A percentile compares a stretch with the other conserved stretches of the same genome.
phyloP scores from a whole-genome alignment of 2,113 vertebrate genomes.

The Cacatua alba region DNA sequence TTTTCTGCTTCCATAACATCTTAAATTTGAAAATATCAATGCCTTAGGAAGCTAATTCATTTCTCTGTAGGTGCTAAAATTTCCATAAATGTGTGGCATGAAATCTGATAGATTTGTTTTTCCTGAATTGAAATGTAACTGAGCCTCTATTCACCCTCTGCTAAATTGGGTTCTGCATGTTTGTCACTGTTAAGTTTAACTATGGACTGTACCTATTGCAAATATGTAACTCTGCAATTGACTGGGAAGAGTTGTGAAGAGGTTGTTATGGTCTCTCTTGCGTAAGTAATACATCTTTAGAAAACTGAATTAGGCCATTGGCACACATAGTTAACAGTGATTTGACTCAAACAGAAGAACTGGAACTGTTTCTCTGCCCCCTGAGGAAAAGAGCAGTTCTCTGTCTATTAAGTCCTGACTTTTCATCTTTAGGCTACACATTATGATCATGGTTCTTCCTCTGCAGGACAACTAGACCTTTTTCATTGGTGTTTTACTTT shows the following conservation, averaged over 20 bases:
- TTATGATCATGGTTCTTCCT: not conserved
- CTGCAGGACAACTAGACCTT: not conserved
- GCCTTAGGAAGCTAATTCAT: not conserved
- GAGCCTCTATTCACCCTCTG: not conserved
- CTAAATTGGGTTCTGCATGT: not conserved
- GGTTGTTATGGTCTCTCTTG: slow-evolving; percentile 36
- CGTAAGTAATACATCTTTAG: slow-evolving; percentile 56
- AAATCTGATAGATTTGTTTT: slow-evolving; percentile 6
- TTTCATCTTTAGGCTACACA: not conserved
- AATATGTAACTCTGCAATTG: not conserved
- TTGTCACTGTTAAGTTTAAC: not conserved
- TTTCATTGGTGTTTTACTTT: not conserved
- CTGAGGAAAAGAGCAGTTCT: not conserved
- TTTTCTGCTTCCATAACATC: not conserved
- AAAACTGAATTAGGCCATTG: slow-evolving; percentile 64
- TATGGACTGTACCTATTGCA: not conserved
- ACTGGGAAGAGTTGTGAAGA: not conserved
- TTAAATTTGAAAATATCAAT: not conserved
- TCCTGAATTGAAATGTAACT: not conserved
- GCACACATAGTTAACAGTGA: slow-evolving; percentile 22
- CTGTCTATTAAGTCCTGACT: not conserved
- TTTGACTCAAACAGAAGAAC: slow-evolving; percentile 41
- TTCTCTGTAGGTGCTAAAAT: slow-evolving; percentile 25
- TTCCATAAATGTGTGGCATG: not conserved
- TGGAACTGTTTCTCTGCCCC: slow-evolving; percentile 1